Conservation (phyloP, 2,797 vertebrate species). For the Eremophila alpestris region DNA sequence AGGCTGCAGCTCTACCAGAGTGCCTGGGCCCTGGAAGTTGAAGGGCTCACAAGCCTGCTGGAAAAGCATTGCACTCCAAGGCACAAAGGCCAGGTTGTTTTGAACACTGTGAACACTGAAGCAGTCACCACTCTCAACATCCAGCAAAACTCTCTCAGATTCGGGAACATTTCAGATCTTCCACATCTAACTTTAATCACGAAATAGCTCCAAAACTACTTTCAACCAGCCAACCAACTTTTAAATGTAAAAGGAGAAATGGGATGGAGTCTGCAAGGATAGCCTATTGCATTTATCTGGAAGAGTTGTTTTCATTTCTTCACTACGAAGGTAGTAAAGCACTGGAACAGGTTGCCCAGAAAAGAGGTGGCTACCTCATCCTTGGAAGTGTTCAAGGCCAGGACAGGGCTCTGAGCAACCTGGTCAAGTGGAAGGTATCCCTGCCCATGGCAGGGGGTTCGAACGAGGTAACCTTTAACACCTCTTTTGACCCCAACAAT, state of each 20-base stretch:
- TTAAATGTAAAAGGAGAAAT: neutral
- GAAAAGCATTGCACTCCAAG: neutral
- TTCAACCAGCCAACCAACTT: neutral
- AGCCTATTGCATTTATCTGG: neutral
- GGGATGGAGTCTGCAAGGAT: neutral
- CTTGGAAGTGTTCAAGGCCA: neutral
- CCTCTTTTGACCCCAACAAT: neutral
- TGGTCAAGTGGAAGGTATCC: neutral
- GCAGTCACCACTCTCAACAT: neutral
- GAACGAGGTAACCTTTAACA: neutral
- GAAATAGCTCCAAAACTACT: neutral
- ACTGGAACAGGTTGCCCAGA: neutral
- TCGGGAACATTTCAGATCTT: neutral
- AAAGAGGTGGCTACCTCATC: neutral
- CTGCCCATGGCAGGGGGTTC: neutral
- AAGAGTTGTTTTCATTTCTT: neutral
- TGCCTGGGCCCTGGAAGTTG: neutral
- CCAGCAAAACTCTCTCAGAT: neutral
- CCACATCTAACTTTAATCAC: neutral
- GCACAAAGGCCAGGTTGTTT: neutral
- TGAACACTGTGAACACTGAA: neutral
- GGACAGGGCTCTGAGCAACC: neutral
- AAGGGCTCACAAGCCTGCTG: neutral
- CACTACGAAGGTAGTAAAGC: rapidly evolving
- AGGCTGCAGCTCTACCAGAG: neutral